Evolutionary conservation across 2,113 vertebrate genomes (phyloP).

Genomic region (Sinocyclocheilus anshuiensis): DNA sequence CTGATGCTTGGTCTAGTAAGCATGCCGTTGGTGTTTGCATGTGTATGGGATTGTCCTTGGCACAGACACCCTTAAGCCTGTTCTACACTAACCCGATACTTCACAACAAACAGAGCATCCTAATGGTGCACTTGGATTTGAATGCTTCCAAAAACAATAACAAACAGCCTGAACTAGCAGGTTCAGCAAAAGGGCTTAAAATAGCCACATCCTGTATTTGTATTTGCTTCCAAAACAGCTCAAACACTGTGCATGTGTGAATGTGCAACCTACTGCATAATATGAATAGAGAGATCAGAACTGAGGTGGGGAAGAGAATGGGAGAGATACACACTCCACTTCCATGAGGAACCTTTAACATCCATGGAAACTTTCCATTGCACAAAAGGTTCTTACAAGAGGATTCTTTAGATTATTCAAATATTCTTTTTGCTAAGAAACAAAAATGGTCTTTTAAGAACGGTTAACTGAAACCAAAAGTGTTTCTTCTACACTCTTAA

Average conservation of each 20-base stretch:
- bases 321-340: background rate
- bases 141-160: background rate
- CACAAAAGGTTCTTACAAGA: too few species aligned
- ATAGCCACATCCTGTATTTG: background rate
- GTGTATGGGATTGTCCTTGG: conserved; percentile 23
- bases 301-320: conserved; percentile 4
- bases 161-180: background rate
- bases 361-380: background rate
- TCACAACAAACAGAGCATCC: conserved; percentile 16
- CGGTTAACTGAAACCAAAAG: too few species aligned
- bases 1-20: conserved; percentile 10
- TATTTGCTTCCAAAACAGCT: background rate
- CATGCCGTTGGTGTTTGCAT: conserved; percentile 20
- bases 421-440: too few species aligned
- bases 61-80: conserved; percentile 25
- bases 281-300: background rate
- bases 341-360: background rate
- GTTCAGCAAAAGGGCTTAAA: conserved; percentile 9
- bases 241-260: background rate
- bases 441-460: too few species aligned
- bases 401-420: too few species aligned
- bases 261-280: background rate
- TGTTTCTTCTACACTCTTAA: too few species aligned
- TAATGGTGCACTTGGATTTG: conserved; percentile 3
- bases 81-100: conserved; percentile 4